Evolutionary conservation across 2,888 invertebrate genomes (phyloP), one percentile per base, ranked within the genome.

Genomic region (Drosophila algonquin): DNA sequence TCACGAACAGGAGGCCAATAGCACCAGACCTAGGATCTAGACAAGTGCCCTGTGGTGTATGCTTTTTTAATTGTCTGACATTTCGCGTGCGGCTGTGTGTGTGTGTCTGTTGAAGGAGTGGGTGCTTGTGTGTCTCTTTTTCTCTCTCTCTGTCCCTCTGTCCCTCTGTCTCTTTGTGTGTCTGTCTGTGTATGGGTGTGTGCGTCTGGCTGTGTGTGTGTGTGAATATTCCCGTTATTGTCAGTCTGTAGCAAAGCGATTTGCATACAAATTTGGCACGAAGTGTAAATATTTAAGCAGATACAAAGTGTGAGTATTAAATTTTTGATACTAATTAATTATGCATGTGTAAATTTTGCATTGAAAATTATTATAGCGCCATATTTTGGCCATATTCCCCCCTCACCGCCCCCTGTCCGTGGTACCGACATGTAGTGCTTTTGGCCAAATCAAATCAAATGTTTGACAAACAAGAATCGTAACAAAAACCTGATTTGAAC

Each of bases 291-390:
- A 90, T 90, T 90, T 90, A 90, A 90, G 89, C 89, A 90, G 89
- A 90, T 90, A 81, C 88, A 88, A 90, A 90, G 91, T 90, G 90
- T 89, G 90, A 90, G 91, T 86, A 90, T 89, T 91, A 90, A 91
- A 90, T 90, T 90, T 91, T 90, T 91, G 90, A 91, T 91, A 89
- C 90, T 91, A 90, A 90, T 90, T 90, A 90, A 90, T 90, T 90
- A 90, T 90, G 90, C 91, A 90, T 91, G 90, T 91, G 91, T 91
- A 90, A 89, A 90, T 89, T 87, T 81, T 86, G 76, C 86, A 78
- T 83, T 86, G 88, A 85, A 85, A 85, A 85, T 85, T 85, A 89
- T 85, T 85, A 87, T 79, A 75, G 78, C 88, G 83, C 89, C 83
- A 88, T 88, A 84, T 89, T 83, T 79, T 61, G 80, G 79, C 72